A percentile compares a stretch with the other conserved stretches of the same genome.
Evolutionary conservation across 2,113 vertebrate species (phyloP).

Genomic region (Puma concolor): DNA sequence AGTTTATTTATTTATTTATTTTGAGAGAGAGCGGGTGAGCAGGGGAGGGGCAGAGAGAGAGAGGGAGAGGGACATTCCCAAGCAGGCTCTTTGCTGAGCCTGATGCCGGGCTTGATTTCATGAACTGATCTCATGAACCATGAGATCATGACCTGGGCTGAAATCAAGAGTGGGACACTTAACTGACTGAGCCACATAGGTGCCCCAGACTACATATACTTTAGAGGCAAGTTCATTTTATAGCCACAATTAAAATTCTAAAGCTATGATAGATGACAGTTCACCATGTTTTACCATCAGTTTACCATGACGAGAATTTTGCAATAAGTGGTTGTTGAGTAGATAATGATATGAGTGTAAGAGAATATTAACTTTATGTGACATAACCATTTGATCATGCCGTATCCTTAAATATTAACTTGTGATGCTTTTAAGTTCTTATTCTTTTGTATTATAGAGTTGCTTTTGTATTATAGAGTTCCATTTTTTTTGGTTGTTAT

Average conservation of each 20-base stretch:
- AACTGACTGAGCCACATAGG: too few species aligned
- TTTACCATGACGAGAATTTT: neutral
- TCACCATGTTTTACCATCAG: too few species aligned
- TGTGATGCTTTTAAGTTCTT: neutral
- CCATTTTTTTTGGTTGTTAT: constrained; percentile 1
- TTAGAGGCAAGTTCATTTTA: constrained; percentile 35
- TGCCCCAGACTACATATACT: neutral
- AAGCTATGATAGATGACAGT: neutral
- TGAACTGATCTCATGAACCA: too few species aligned
- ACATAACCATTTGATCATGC: neutral
- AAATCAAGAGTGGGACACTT: too few species aligned
- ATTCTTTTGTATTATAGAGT: neutral
- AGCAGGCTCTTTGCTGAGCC: too few species aligned
- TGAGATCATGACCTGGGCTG: too few species aligned
- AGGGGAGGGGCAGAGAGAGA: too few species aligned
- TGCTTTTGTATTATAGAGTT: neutral
- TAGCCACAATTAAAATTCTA: constrained; percentile 20
- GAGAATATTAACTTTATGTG: neutral
- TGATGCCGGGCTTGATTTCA: too few species aligned
- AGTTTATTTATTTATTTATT: too few species aligned
- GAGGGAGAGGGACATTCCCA: too few species aligned
- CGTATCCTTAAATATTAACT: neutral
- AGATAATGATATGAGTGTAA: neutral
- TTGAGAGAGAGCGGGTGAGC: too few species aligned
- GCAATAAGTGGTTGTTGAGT: neutral